phyloP scores from a whole-genome alignment of 1,140 invertebrate species.

The Asbolus verrucosus region DNA sequence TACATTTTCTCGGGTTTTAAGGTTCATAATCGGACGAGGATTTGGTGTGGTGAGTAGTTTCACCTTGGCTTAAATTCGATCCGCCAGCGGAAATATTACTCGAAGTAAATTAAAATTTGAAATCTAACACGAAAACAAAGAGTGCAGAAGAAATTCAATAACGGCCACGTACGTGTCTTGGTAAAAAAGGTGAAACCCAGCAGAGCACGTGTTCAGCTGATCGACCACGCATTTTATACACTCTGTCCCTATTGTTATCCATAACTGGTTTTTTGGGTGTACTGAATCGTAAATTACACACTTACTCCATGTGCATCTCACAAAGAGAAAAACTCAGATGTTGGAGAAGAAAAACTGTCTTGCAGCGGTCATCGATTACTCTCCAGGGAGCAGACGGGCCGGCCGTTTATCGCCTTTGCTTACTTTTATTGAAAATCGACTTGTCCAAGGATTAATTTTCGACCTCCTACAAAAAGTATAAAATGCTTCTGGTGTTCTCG shows the following conservation, averaged over 20 bases:
- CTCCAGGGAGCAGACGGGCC: constrained; percentile 2
- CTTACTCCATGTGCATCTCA: constrained; percentile 15
- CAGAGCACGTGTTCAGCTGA: constrained; percentile 17
- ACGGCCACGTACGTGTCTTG: background rate
- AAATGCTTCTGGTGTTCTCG: background rate
- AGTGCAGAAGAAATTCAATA: background rate
- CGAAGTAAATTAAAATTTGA: background rate
- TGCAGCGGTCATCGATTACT: constrained; percentile 25
- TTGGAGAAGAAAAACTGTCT: background rate
- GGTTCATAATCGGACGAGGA: constrained; percentile 31
- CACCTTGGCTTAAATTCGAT: constrained; percentile 14
- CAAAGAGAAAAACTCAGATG: background rate
- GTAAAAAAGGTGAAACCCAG: background rate
- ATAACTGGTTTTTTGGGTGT: constrained; percentile 1
- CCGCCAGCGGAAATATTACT: background rate
- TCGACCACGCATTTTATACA: constrained; percentile 19
- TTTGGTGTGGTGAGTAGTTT: constrained; percentile 7
- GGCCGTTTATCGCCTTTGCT: constrained; percentile 29
- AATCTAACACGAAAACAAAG: background rate
- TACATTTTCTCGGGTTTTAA: background rate
- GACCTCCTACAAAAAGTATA: background rate
- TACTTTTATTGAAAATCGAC: constrained; percentile 39
- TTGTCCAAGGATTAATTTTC: constrained; percentile 21
- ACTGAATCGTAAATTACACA: constrained; percentile 29
- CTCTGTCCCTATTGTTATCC: constrained; percentile 3